Base-by-base conservation (phyloP, 2,888 invertebrate genomes). In the Acheta domesticus region DNA sequence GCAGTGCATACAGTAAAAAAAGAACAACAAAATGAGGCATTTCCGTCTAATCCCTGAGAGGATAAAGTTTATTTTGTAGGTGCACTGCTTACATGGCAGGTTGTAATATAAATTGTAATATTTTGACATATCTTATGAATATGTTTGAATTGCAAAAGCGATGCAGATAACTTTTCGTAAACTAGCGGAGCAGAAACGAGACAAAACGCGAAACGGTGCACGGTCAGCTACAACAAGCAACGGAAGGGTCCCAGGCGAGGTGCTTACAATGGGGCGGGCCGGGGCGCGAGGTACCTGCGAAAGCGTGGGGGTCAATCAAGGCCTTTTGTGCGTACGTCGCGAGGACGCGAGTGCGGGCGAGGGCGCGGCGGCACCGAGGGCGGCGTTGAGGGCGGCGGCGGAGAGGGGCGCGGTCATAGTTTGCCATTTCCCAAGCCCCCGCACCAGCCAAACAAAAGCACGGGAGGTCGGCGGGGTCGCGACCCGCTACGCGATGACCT, bases 401-500 rank as follows among this genome's bases (percentile, higher is more conserved):
- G 62, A n/a, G 62, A 19, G 62, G 62, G 62, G 62, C 62, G 14
- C 62, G 62, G 16, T n/a, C n/a, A 12, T 14, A 62, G 62, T 19
- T 62, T 19, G 62, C 62, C 62, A 62, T 62, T 62, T 62, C 62
- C 62, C 62, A 62, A 62, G 62, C 62, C 62, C 62, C 62, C 62
- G n/a, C 62, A n/a, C 62, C 62, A 62, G 62, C n/a, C 62, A 62
- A 62, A 62, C 62, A 62, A 62, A 62, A 62, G 62, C 62, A 62
- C 14, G 16, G 16, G n/a, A n/a, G 62, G 14, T 62, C 62, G 16
- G 14, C 62, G 62, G n/a, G 62, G 62, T 62, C 62, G 62, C 62
- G n/a, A 62, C 62, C 62, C 62, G 62, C 62, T 62, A 62, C 62
- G n/a, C n/a, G 62, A 14, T 62, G 62, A 62, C 62, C 62, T 62